Conservation (phyloP, 53 echinoderm and acorn worm species). For the Hippasteria phrygiana region DNA sequence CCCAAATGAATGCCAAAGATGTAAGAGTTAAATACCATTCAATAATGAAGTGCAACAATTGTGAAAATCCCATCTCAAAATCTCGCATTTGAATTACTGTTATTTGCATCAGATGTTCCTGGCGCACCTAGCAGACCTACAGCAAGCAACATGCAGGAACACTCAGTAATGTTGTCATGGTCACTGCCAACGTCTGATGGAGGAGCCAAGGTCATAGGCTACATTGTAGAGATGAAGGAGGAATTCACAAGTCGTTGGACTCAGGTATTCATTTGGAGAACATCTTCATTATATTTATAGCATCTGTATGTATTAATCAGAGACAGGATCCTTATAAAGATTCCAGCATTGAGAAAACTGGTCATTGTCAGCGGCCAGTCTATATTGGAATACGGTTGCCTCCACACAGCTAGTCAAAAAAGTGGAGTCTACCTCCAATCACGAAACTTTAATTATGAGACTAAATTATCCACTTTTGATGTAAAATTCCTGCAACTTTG, state of each 20-base stretch:
- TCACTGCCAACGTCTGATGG: constrained; percentile 85
- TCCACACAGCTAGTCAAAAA: too few relatives aligned
- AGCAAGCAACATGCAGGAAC: constrained; percentile 74
- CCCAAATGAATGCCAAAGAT: too few relatives aligned
- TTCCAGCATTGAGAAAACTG: too few relatives aligned
- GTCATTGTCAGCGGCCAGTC: too few relatives aligned
- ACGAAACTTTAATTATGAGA: too few relatives aligned
- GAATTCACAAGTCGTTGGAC: constrained; percentile 81
- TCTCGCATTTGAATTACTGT: background rate
- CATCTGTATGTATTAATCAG: background rate
- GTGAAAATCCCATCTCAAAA: too few relatives aligned
- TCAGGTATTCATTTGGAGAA: background rate
- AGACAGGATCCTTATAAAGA: background rate
- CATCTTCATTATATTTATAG: background rate
- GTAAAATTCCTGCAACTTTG: too few relatives aligned
- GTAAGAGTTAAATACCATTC: too few relatives aligned
- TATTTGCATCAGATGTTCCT: constrained; percentile 76
- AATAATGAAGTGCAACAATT: too few relatives aligned
- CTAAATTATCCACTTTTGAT: too few relatives aligned
- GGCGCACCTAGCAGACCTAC: constrained; percentile 83
- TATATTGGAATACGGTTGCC: too few relatives aligned
- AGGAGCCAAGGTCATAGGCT: constrained; percentile 83
- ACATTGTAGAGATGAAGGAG: constrained; percentile 88
- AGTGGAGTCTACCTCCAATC: too few relatives aligned
- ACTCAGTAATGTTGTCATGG: constrained; percentile 84